phyloP scores from a whole-genome alignment of 1,140 invertebrate species.

The Nasonia longicornis region DNA sequence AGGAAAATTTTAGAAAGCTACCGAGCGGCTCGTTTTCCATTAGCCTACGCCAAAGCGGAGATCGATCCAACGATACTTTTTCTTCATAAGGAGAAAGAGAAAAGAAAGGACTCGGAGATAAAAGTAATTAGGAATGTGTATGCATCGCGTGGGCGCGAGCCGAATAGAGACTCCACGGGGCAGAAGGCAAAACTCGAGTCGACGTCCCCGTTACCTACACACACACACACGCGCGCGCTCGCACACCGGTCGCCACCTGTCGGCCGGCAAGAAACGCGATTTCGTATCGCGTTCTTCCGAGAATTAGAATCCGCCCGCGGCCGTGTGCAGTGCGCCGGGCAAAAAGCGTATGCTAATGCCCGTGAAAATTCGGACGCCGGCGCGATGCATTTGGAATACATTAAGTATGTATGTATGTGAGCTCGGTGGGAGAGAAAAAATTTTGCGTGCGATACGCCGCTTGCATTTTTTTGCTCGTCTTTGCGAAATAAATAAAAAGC shows the following conservation, averaged over 20 bases:
- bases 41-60: too few species aligned
- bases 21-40: neutral
- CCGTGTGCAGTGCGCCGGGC: neutral
- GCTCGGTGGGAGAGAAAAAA: neutral
- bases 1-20: conserved; percentile 40
- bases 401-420: conserved; percentile 35
- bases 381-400: conserved; percentile 49
- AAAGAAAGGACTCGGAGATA: neutral
- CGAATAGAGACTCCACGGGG: neutral
- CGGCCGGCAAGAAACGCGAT: conserved; percentile 38
- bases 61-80: neutral
- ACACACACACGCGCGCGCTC: too few species aligned
- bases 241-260: conserved; percentile 29
- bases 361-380: conserved; percentile 52
- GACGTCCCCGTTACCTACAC: neutral
- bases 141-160: neutral
- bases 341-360: conserved; percentile 53
- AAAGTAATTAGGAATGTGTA: neutral
- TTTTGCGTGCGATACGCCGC: too few species aligned
- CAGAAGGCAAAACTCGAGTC: neutral
- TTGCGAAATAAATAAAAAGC: too few species aligned
- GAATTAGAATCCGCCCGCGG: conserved; percentile 42
- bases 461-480: too few species aligned
- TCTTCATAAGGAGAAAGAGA: neutral
- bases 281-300: conserved; percentile 39